phyloP scores from a whole-genome alignment of 2,888 invertebrate species.

The Hyalella azteca region DNA sequence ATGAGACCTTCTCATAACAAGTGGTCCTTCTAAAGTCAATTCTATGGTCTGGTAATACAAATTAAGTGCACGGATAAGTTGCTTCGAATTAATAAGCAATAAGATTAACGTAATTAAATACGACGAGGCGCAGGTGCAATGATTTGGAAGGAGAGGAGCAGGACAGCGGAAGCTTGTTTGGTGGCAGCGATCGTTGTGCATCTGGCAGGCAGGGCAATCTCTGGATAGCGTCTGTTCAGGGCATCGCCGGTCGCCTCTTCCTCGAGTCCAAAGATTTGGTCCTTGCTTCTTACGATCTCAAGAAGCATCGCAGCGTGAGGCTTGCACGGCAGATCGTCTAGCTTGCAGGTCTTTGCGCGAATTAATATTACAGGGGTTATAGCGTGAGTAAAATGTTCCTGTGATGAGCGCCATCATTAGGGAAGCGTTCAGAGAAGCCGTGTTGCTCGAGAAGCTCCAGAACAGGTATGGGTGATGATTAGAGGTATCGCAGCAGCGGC shows the following conservation, averaged over 20 bases:
- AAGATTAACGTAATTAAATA: background rate
- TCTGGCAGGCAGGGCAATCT: conserved; percentile 16
- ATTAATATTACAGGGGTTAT: background rate
- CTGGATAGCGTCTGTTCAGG: conserved; percentile 13
- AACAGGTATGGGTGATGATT: conserved; percentile 36
- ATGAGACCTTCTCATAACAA: too few relatives aligned
- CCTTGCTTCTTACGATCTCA: conserved; percentile 8
- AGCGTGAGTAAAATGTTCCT: conserved; percentile 17
- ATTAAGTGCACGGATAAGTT: too few relatives aligned
- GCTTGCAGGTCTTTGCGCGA: background rate
- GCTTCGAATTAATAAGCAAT: too few relatives aligned
- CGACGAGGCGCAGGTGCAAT: background rate
- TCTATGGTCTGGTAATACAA: too few relatives aligned
- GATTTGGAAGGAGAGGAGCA: conserved; percentile 10
- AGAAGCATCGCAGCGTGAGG: background rate
- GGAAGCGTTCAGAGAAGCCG: conserved; percentile 10
- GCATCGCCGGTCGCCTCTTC: conserved; percentile 18
- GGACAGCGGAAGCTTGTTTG: conserved; percentile 33
- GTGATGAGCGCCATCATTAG: conserved; percentile 12
- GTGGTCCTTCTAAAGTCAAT: too few relatives aligned
- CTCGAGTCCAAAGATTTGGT: background rate
- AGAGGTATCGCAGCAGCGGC: conserved; percentile 26
- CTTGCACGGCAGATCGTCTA: background rate
- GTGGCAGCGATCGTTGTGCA: conserved; percentile 16
- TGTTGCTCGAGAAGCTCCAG: conserved; percentile 17